Percentiles rank a stretch among this genome's conserved stretches.
Evolutionary conservation across 2,113 vertebrate species (phyloP).

Genomic region (Leptobrachium leishanense): DNA sequence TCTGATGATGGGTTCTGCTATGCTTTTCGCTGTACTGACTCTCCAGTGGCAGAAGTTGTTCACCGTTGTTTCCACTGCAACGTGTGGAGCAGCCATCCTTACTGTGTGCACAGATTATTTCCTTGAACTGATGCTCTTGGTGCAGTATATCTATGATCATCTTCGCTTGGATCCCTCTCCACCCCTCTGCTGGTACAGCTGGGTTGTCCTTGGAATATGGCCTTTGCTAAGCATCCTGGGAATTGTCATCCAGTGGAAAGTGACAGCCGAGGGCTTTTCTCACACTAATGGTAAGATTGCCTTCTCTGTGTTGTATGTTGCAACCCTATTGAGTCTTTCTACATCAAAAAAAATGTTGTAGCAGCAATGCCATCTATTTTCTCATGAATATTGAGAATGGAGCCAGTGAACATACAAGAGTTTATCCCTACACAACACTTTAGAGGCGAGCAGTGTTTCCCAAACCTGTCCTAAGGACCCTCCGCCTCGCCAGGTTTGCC

Average conservation of each 20-base stretch:
- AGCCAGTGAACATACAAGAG: too few relatives aligned
- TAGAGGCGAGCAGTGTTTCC: too few relatives aligned
- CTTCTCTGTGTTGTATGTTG: too few relatives aligned
- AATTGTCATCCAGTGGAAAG: slow-evolving; percentile 81
- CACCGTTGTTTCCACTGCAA: slow-evolving; percentile 78
- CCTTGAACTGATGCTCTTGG: slow-evolving; percentile 76
- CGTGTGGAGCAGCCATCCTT: slow-evolving; percentile 79
- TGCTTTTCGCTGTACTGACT: slow-evolving; percentile 81
- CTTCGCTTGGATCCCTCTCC: slow-evolving; percentile 69
- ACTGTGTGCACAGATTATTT: slow-evolving; percentile 81
- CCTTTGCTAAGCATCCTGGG: slow-evolving; percentile 77
- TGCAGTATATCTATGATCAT: slow-evolving; percentile 68
- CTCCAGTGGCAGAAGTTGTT: slow-evolving; percentile 82
- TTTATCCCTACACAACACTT: too few relatives aligned
- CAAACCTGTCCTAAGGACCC: too few relatives aligned
- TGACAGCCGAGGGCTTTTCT: slow-evolving; percentile 74
- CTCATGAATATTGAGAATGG: too few relatives aligned
- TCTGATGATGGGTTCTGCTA: slow-evolving; percentile 72
- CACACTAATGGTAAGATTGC: slow-evolving; percentile 74
- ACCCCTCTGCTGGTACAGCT: slow-evolving; percentile 84
- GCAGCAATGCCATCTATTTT: too few relatives aligned
- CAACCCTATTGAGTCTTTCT: too few relatives aligned
- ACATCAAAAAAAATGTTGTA: too few relatives aligned
- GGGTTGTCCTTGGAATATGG: slow-evolving; percentile 84
- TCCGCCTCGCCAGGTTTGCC: too few relatives aligned